A percentile compares a stretch with the other conserved stretches of the same genome.
Evolutionary conservation across 1,140 invertebrate species (phyloP).

Genomic region (Habropoda laboriosa): DNA sequence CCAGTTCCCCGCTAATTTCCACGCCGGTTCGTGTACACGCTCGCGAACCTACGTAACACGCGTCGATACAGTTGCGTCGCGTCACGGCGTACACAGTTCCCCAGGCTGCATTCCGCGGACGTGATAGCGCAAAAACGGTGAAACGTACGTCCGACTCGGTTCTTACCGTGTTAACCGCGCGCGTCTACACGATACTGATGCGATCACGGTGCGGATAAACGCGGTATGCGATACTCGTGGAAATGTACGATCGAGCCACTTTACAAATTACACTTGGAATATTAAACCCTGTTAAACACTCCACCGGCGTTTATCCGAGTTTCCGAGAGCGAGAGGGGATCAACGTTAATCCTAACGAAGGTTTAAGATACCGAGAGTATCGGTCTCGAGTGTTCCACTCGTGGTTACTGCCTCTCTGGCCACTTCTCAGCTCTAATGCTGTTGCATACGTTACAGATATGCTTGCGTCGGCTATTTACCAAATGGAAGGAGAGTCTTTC

Average conservation of each 20-base stretch:
- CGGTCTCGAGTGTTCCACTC: too few relatives aligned
- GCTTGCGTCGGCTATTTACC: too few relatives aligned
- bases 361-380: too few relatives aligned
- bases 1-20: constrained; percentile 62
- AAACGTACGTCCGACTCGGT: constrained; percentile 57
- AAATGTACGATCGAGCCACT: neutral
- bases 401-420: too few relatives aligned
- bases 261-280: constrained; percentile 18
- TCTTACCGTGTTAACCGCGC: constrained; percentile 45
- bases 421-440: too few relatives aligned
- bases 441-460: too few relatives aligned
- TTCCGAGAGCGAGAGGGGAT: too few relatives aligned
- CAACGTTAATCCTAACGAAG: too few relatives aligned
- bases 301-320: neutral
- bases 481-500: too few relatives aligned
- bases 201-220: constrained; percentile 39
- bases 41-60: constrained; percentile 32
- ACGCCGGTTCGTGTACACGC: constrained; percentile 33
- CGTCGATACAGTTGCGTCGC: constrained; percentile 36
- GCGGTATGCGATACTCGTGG: constrained; percentile 30
- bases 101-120: constrained; percentile 43
- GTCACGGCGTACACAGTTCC: neutral
- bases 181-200: constrained; percentile 44
- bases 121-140: constrained; percentile 51
- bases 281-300: neutral